phyloP scores from a whole-genome alignment of 2,113 vertebrate genomes.

The Oncorhynchus keta region DNA sequence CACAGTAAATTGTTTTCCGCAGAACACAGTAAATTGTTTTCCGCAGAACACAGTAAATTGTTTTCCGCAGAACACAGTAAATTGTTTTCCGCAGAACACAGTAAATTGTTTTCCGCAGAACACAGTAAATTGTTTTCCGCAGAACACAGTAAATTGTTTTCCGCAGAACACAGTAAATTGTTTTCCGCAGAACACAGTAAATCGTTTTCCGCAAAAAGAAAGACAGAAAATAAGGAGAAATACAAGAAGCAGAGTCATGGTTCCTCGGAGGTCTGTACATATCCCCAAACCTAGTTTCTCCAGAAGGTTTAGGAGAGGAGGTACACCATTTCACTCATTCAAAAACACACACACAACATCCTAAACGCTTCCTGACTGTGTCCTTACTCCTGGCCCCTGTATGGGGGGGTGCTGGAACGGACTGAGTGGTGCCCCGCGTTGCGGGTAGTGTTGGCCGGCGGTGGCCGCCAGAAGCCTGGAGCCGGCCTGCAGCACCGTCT shows the following conservation, averaged over 20 bases:
- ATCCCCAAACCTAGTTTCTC: conserved; percentile 39
- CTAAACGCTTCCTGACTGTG: conserved; percentile 95
- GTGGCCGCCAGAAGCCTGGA: conserved; percentile 83
- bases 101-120: conserved; percentile 40
- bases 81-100: conserved; percentile 48
- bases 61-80: conserved; percentile 53
- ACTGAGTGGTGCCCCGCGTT: conserved; percentile 78
- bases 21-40: conserved; percentile 40
- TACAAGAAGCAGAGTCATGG: conserved; percentile 54
- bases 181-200: conserved; percentile 44
- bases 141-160: conserved; percentile 51
- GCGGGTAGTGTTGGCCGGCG: conserved; percentile 86
- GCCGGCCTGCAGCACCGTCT: conserved; percentile 78
- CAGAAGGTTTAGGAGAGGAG: conserved; percentile 50
- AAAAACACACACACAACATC: conserved; percentile 24
- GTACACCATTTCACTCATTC: conserved; percentile 28
- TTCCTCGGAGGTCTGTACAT: conserved; percentile 68
- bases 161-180: conserved; percentile 44
- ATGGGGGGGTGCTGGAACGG: conserved; percentile 91
- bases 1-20: conserved; percentile 47
- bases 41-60: conserved; percentile 50
- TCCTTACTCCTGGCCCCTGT: conserved; percentile 90
- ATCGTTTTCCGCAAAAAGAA: conserved; percentile 48
- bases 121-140: too few relatives aligned
- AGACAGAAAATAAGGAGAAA: conserved; percentile 47